Percentiles rank a stretch among this genome's conserved stretches.
Conservation (phyloP, 2,888 invertebrate species). For the Pycnomerus fuliginosus region DNA sequence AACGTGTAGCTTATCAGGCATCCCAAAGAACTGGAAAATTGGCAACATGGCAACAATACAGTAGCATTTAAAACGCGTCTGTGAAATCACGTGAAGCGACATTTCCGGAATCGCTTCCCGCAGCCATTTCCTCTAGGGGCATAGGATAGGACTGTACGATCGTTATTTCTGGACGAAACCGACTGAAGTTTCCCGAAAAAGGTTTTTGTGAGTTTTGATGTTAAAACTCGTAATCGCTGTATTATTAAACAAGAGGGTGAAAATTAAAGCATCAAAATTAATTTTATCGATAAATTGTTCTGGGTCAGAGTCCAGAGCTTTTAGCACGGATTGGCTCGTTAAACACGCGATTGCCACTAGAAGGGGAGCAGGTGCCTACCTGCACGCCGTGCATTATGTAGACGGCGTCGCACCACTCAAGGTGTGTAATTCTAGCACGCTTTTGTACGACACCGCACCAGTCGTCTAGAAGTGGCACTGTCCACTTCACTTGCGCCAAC, state of each 20-base stretch:
- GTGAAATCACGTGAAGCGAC: slow-evolving; percentile 36
- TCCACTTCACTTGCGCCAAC: slow-evolving; percentile 6
- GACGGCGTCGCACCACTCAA: slow-evolving; percentile 1
- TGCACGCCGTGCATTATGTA: slow-evolving; percentile 5
- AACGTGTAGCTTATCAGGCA: too few relatives aligned
- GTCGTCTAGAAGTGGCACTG: slow-evolving; percentile 13
- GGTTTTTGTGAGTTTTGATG: too few relatives aligned
- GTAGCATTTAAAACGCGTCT: slow-evolving; percentile 29
- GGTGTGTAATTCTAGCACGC: slow-evolving; percentile 12
- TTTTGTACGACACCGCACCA: slow-evolving; percentile 8
- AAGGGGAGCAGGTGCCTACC: slow-evolving; percentile 1
- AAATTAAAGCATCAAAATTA: slow-evolving; percentile 23
- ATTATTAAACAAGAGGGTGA: too few relatives aligned
- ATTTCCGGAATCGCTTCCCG: slow-evolving; percentile 37
- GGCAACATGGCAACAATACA: slow-evolving; percentile 15
- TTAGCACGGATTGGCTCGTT: slow-evolving; percentile 18
- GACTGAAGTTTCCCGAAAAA: slow-evolving; percentile 9
- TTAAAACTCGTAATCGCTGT: too few relatives aligned
- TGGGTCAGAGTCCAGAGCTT: slow-evolving; percentile 19
- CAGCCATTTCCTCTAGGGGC: slow-evolving; percentile 33
- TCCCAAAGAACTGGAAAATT: too few relatives aligned
- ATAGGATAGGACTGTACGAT: slow-evolving; percentile 23
- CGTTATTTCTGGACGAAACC: slow-evolving; percentile 24
- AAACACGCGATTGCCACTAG: slow-evolving; percentile 18
- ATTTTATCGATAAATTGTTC: slow-evolving; percentile 22